Base-by-base conservation (phyloP, 2,888 invertebrate species). In the Andrena praecox region DNA sequence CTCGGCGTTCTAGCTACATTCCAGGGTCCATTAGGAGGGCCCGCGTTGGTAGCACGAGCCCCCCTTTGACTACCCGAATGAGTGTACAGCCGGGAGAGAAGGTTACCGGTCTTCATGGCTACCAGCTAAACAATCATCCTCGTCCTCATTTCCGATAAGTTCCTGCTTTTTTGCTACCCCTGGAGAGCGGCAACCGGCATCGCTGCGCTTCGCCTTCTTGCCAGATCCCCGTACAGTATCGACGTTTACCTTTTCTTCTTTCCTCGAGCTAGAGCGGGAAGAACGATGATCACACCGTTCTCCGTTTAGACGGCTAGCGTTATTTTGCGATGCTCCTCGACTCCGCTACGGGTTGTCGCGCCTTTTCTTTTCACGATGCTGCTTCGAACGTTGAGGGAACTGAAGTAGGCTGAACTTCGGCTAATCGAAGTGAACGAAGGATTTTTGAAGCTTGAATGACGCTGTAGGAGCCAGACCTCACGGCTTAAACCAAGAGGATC, bases 1-100 rank as follows among this genome's bases (percentile, higher is more conserved):
- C 90, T 82, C 79, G 75, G 63, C 71, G 88, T 83, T 77, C 87
- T 86, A 78, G 87, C 87, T 85, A 85, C 91, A 90, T 92, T 92
- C 91, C 91, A 88, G 80, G 87, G 80, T 91, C 91, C 89, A 92
- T 92, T 92, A 93, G 90, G 74, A 88, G 78, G 50, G 78, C 85
- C 87, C 71, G 33, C 56, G 54, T 33, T 77, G 79, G 72, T 77
- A 86, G 81, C 84, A 79, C 85, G 80, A 80, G 80, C 63, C 60
- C 63, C 48, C 62, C 62, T 31, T 64, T 52, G 33, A 62, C 62
- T 31, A 42, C 62, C 63, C 20, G 63, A 20, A 16, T 42, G 35
- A 31, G 54, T 54, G 62, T 35, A 33, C 70, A 7, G 27, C 5
- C 56, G 33, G 27, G 35, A 35, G 50, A 31, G n/a, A 42, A 56